These are phyloP conservation scores for Volucella bombylans DNA, from an alignment of 2,888 invertebrate genomes.

Conservation along the genomic window DNA sequence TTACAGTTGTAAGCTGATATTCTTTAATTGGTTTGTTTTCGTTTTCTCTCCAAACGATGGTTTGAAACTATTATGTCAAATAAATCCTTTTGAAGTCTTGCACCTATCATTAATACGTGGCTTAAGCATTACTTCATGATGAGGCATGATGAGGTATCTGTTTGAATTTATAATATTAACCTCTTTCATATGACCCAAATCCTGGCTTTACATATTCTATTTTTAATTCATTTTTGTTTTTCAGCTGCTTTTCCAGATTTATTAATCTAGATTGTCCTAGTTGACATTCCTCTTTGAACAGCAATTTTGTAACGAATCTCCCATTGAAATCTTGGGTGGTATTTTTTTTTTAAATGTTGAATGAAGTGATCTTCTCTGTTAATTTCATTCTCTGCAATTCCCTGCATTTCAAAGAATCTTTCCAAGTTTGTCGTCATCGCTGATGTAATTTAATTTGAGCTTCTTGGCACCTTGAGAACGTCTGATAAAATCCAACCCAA, in stretches of 20 bases:
- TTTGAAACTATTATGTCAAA: no score
- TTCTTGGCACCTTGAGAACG: no score
- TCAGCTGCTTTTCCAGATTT: no score
- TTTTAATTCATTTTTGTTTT: no score
- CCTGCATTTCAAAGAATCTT: no score
- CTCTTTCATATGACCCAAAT: no score
- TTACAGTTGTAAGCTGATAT: conserved; percentile 37
- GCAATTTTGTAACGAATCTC: conserved; percentile 26
- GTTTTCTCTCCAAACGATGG: conserved; percentile 70
- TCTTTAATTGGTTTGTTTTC: conserved; percentile 55
- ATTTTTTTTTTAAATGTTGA: conserved; percentile 13
- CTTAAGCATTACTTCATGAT: neutral
- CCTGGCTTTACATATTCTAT: no score
- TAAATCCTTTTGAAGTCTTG: neutral
- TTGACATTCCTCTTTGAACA: conserved; percentile 13
- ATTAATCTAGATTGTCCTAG: neutral
- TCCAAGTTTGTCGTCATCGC: no score
- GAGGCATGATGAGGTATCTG: no score
- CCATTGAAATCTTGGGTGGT: conserved; percentile 19
- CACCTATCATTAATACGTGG: neutral
- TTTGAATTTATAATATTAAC: no score
- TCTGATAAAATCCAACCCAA: no score
- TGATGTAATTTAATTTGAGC: no score
- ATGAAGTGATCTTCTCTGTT: conserved; percentile 14
- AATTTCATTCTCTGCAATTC: conserved; percentile 1